These are phyloP conservation scores for Turritopsis rubra DNA, from an alignment of 30 jellyfish, hydroid and myxozoan species.

Conservation along the genomic window DNA sequence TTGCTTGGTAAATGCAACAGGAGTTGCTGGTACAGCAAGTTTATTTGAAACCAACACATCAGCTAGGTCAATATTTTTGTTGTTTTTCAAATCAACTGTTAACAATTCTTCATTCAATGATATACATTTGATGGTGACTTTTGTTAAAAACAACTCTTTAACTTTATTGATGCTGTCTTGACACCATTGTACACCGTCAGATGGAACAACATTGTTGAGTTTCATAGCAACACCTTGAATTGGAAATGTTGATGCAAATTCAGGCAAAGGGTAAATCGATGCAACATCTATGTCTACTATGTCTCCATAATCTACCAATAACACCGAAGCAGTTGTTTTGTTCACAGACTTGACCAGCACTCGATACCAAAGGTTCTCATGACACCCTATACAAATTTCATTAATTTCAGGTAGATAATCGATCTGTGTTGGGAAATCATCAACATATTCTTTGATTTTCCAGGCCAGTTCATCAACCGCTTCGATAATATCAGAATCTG, in stretches of 20 bases:
- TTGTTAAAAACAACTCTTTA: not conserved
- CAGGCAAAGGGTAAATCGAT: not conserved
- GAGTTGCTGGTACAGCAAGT: not conserved
- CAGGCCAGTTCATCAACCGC: constrained; percentile 15
- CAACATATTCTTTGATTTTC: constrained; percentile 4
- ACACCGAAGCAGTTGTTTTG: not conserved
- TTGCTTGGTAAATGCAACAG: not conserved
- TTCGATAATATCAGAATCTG: not conserved
- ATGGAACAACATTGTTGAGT: not conserved
- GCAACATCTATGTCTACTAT: not conserved
- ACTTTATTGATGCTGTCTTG: not conserved
- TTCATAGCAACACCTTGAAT: constrained; percentile 6
- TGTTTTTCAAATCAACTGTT: not conserved
- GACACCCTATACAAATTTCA: constrained; percentile 27
- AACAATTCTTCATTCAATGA: not conserved
- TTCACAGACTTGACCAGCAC: not conserved
- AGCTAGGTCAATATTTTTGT: not conserved
- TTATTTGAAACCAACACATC: not conserved
- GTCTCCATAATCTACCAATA: constrained; percentile 11
- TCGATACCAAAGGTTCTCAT: constrained; percentile 30
- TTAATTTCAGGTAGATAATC: constrained; percentile 9
- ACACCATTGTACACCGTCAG: not conserved
- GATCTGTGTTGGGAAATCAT: not conserved
- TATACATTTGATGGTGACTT: not conserved
- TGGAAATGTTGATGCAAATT: not conserved